Evolutionary conservation across 37 sponge, comb jelly and placozoan genomes (phyloP).

Genomic region (Lycopodina hypogea): DNA sequence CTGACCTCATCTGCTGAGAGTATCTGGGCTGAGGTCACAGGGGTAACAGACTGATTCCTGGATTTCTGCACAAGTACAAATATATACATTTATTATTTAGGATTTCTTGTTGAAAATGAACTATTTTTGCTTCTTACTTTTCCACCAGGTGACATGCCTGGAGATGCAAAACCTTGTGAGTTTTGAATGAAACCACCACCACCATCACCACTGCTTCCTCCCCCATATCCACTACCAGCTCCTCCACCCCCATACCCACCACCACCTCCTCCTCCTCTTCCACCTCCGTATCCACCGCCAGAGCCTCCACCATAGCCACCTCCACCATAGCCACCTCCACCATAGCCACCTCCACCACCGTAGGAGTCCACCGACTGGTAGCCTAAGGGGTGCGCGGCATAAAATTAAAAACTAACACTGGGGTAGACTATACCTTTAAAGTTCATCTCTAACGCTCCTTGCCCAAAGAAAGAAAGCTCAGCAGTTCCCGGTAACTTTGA

Average conservation of each 20-base stretch:
- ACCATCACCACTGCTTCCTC: background rate
- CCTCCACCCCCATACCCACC: conserved; percentile 7
- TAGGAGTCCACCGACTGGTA: conserved; percentile 36
- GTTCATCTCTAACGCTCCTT: no score
- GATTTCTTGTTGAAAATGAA: background rate
- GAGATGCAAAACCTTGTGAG: conserved; percentile 52
- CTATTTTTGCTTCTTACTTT: background rate
- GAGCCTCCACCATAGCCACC: conserved; percentile 19
- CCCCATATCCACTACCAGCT: background rate
- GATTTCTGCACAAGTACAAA: background rate
- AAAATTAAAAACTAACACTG: no score
- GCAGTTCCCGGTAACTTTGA: no score
- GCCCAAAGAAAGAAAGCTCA: no score
- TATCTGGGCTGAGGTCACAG: conserved; percentile 75
- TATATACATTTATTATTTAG: background rate
- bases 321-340: conserved; percentile 7
- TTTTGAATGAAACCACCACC: conserved; percentile 24
- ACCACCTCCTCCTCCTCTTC: conserved; percentile 30
- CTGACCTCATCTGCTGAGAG: conserved; percentile 16
- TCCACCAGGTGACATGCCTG: conserved; percentile 21
- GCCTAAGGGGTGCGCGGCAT: background rate
- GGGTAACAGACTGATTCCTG: conserved; percentile 44
- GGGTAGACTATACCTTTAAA: no score
- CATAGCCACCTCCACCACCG: conserved; percentile 15
- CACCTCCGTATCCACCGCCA: conserved; percentile 18